Evolutionary conservation across 2,797 vertebrate species (phyloP).

Genomic region (Siniperca obscura): DNA sequence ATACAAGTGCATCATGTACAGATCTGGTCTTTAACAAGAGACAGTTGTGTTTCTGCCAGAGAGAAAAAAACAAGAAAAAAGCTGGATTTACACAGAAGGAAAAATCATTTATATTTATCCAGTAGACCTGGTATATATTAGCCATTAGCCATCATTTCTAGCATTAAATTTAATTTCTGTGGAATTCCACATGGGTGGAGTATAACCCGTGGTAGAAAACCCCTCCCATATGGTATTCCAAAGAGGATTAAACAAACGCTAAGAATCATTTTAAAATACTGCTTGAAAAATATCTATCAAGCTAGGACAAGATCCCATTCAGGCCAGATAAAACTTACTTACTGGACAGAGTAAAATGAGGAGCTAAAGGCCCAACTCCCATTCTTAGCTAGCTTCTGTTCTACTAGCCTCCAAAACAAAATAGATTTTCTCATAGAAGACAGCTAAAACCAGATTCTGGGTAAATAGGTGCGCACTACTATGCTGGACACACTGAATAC

Average conservation of each 20-base stretch:
- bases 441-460: neutral
- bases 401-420: neutral
- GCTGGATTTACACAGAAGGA: constrained; percentile 47
- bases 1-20: constrained; percentile 65
- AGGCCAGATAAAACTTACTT: neutral
- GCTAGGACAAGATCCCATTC: neutral
- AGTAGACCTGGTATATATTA: neutral
- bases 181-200: neutral
- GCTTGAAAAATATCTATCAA: neutral
- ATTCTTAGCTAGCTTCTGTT: neutral
- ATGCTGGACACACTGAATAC: neutral
- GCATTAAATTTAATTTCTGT: neutral
- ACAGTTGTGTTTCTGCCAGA: constrained; percentile 20
- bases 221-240: neutral
- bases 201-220: neutral
- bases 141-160: neutral
- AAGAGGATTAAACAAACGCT: neutral
- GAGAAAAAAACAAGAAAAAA: constrained; percentile 10
- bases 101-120: constrained; percentile 11
- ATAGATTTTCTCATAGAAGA: neutral
- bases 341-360: neutral
- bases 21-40: constrained; percentile 57
- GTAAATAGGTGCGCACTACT: too few relatives aligned
- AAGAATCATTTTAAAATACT: neutral
- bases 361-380: neutral